phyloP scores from a whole-genome alignment of 1,140 invertebrate genomes.

The Carposina sasakii region DNA sequence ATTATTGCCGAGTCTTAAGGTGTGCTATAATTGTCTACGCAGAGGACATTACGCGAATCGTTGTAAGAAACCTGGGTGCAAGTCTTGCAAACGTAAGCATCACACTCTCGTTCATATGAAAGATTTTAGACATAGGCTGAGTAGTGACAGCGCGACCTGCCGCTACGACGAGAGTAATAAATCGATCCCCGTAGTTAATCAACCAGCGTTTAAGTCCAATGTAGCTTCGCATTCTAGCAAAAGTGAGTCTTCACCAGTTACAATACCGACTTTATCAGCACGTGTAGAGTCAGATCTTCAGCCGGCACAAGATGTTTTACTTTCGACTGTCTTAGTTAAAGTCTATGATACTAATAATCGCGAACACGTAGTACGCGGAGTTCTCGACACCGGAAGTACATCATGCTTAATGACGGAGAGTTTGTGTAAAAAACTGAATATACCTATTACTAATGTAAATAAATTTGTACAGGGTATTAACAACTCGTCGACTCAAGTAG shows the following conservation, averaged over 20 bases:
- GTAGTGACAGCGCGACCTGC: no score
- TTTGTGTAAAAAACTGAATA: neutral
- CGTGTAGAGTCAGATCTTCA: neutral
- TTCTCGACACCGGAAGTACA: conserved; percentile 1
- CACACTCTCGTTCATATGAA: neutral
- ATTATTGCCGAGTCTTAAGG: neutral
- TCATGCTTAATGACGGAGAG: conserved; percentile 5
- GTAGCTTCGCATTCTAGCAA: no score
- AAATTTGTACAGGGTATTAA: conserved; percentile 1
- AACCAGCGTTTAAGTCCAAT: neutral
- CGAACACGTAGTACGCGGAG: conserved; percentile 2
- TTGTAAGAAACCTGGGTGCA: conserved; percentile 1
- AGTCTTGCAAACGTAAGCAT: conserved; percentile 1
- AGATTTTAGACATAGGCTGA: neutral
- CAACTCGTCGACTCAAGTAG: neutral
- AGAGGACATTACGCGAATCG: conserved; percentile 3
- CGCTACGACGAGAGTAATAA: neutral
- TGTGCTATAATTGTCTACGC: conserved; percentile 3
- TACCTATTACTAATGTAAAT: neutral
- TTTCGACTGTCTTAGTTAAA: conserved; percentile 10
- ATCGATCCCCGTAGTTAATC: no score
- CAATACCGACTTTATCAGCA: neutral
- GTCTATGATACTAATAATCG: neutral
- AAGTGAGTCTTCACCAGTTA: neutral
- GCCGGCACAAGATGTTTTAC: neutral